Conservation (phyloP, 2,888 invertebrate species). For the Caenorhabditis auriculariae region DNA sequence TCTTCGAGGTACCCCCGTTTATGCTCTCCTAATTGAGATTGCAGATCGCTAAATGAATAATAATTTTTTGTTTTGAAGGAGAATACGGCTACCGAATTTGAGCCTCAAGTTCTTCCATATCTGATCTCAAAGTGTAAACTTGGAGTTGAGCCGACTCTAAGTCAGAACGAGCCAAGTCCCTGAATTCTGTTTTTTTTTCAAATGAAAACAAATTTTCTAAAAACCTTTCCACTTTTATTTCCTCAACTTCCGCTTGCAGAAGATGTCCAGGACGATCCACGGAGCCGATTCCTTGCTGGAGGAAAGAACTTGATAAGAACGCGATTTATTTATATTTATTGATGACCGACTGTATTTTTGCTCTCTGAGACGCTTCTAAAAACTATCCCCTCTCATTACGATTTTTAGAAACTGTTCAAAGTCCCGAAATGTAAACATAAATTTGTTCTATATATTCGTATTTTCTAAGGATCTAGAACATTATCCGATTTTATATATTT, state of each 20-base stretch:
- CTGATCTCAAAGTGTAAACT: conserved; percentile 62
- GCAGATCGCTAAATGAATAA: conserved; percentile 13
- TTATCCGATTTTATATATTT: no score
- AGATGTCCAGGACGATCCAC: conserved; percentile 33
- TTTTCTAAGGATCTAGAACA: no score
- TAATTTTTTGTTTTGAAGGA: neutral
- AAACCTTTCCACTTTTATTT: conserved; percentile 67
- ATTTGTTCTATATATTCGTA: no score
- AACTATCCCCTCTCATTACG: no score
- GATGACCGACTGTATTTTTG: no score
- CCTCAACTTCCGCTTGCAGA: conserved; percentile 69
- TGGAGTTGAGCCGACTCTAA: conserved; percentile 67
- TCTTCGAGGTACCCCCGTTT: conserved; percentile 27
- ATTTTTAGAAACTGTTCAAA: no score
- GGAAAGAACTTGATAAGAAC: no score
- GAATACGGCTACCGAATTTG: conserved; percentile 16
- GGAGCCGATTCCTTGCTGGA: conserved; percentile 29
- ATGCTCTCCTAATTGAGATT: conserved; percentile 20
- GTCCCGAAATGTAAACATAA: neutral
- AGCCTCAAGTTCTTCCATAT: conserved; percentile 64
- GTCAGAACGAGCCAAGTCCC: conserved; percentile 71
- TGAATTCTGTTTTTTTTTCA: conserved; percentile 1
- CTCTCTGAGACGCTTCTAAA: no score
- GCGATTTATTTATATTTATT: no score
- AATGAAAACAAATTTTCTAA: neutral